These are phyloP conservation scores for Drosophila lutescens DNA, from an alignment of 2,888 invertebrate genomes.

Conservation along the genomic window DNA sequence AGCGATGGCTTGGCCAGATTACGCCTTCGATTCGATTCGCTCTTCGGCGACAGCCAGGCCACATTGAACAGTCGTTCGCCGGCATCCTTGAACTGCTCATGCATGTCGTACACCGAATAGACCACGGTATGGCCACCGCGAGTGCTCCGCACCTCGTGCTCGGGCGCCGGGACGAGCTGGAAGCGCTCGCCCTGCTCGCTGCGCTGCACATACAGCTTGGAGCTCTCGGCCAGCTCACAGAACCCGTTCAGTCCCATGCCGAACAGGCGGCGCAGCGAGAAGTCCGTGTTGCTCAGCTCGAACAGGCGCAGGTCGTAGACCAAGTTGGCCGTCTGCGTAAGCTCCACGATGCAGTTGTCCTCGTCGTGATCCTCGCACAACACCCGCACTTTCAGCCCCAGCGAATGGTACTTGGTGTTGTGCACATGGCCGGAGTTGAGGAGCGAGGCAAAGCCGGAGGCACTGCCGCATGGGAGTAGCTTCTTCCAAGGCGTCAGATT, in stretches of 20 bases:
- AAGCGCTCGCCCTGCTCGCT: conserved; percentile 87
- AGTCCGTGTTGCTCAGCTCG: conserved; percentile 87
- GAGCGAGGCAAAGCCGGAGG: conserved; percentile 93
- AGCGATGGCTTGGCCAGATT: conserved; percentile 72
- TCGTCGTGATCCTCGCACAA: conserved; percentile 87
- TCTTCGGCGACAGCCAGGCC: conserved; percentile 84
- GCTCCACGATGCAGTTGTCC: conserved; percentile 88
- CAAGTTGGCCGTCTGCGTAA: conserved; percentile 93
- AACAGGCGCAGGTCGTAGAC: conserved; percentile 91
- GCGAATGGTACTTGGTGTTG: conserved; percentile 96
- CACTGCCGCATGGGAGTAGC: conserved; percentile 96
- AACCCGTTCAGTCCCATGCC: conserved; percentile 92
- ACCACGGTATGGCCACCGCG: conserved; percentile 89
- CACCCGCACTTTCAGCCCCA: conserved; percentile 93
- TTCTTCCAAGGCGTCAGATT: conserved; percentile 99
- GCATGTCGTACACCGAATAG: conserved; percentile 90
- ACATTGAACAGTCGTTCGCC: conserved; percentile 88
- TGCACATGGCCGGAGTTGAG: conserved; percentile 96
- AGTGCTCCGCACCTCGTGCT: conserved; percentile 86
- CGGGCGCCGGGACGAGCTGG: conserved; percentile 87
- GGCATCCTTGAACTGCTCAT: conserved; percentile 80
- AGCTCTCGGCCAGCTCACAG: conserved; percentile 92
- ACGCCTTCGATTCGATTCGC: conserved; percentile 43
- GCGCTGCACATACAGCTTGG: conserved; percentile 92
- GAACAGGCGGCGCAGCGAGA: conserved; percentile 94